Evolutionary conservation across 2,797 vertebrate species (phyloP).

Genomic region (Psittacula echo): DNA sequence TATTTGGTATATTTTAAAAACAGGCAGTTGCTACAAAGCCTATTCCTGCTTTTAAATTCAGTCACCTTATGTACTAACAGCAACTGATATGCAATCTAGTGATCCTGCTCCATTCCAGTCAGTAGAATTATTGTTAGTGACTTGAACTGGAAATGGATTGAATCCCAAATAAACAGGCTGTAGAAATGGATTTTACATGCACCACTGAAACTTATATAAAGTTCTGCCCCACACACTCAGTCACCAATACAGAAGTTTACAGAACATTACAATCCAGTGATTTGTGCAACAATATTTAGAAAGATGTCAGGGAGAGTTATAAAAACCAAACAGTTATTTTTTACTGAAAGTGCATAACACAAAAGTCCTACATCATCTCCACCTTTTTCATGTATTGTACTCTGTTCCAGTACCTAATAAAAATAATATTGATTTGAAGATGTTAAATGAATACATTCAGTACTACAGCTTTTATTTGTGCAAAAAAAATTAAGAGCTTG

Average conservation of each 20-base stretch:
- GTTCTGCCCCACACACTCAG: neutral
- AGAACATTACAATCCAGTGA: neutral
- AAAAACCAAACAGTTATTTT: neutral
- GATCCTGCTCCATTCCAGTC: neutral
- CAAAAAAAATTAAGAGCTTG: constrained; percentile 58
- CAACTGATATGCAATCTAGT: neutral
- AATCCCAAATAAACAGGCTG: neutral
- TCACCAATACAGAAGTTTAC: neutral
- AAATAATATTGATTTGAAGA: constrained; percentile 52
- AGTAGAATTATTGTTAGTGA: neutral
- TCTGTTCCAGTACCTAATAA: constrained; percentile 54
- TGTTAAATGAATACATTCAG: constrained; percentile 61
- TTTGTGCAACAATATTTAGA: neutral
- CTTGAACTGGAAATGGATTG: neutral
- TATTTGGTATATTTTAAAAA: neutral
- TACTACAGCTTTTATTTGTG: constrained; percentile 51
- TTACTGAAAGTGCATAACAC: neutral
- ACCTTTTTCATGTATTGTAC: neutral
- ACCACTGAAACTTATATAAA: neutral
- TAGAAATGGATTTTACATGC: neutral
- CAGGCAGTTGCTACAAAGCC: neutral
- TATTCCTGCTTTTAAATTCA: neutral
- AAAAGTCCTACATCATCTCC: neutral
- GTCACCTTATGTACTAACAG: neutral
- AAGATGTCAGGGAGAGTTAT: neutral